A percentile compares a stretch with the other conserved stretches of the same genome.
Evolutionary conservation across 2,113 vertebrate genomes (phyloP).

Genomic region (Eulemur rufifrons): DNA sequence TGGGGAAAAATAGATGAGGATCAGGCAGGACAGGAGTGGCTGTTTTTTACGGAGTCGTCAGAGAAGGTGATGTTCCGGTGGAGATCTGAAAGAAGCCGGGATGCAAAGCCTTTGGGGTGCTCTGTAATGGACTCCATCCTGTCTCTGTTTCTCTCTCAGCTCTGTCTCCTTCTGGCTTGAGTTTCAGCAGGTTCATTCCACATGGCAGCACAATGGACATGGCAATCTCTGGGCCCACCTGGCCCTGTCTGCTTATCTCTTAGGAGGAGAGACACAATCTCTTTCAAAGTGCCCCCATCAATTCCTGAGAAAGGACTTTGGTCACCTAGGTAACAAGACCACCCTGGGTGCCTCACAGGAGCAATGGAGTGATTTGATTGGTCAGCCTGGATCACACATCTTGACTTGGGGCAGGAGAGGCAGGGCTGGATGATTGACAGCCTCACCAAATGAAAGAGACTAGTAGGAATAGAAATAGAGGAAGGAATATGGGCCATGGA

Average conservation of each 20-base stretch:
- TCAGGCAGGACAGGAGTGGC: neutral
- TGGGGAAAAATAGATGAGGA: neutral
- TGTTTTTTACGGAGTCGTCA: neutral
- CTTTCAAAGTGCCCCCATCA: neutral
- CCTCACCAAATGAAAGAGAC: neutral
- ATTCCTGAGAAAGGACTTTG: neutral
- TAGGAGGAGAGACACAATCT: neutral
- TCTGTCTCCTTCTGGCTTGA: neutral
- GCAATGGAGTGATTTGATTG: neutral
- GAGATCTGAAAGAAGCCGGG: neutral
- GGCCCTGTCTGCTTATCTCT: neutral
- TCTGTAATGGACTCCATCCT: neutral
- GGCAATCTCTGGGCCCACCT: rapidly evolving
- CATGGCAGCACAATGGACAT: neutral
- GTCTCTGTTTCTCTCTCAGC: neutral
- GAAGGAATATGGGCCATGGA: neutral
- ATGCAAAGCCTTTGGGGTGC: neutral
- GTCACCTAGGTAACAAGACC: neutral
- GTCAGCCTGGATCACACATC: neutral
- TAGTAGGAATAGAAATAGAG: neutral
- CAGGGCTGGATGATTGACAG: neutral
- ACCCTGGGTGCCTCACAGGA: neutral
- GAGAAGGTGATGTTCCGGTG: neutral
- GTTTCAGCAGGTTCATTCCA: neutral
- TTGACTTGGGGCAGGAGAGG: neutral